These are phyloP conservation scores for Lasioglossum morio DNA, from an alignment of 2,888 invertebrate genomes.

Conservation along the genomic window DNA sequence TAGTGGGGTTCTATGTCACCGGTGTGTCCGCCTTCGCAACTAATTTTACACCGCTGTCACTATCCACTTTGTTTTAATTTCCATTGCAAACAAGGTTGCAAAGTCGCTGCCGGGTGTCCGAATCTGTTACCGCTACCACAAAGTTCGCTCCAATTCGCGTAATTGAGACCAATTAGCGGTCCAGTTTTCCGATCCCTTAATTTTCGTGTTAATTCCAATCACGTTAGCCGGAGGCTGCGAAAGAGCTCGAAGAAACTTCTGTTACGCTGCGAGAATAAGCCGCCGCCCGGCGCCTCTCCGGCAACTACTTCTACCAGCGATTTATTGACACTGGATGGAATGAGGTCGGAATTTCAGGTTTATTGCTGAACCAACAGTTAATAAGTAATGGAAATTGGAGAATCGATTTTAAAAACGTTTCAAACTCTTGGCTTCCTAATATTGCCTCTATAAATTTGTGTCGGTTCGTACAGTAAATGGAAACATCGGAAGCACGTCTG, in stretches of 20 bases:
- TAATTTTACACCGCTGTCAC: background rate
- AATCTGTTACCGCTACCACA: background rate
- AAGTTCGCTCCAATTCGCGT: background rate
- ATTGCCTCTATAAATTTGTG: background rate
- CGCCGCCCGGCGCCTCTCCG: slow-evolving; percentile 19
- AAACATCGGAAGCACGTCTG: background rate
- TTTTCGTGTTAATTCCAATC: slow-evolving; percentile 63
- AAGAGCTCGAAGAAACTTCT: slow-evolving; percentile 23
- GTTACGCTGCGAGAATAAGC: slow-evolving; percentile 19
- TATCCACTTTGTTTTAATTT: slow-evolving; percentile 6
- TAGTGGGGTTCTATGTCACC: background rate
- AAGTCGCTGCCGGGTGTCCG: background rate
- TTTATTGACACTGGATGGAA: slow-evolving; percentile 62
- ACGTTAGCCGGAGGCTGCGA: slow-evolving; percentile 46
- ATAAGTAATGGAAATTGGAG: slow-evolving; percentile 5
- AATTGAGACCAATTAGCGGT: background rate
- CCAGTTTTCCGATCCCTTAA: background rate
- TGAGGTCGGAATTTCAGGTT: slow-evolving; percentile 28
- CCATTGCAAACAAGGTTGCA: background rate
- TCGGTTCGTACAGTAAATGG: background rate
- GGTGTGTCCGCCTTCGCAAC: background rate
- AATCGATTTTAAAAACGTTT: background rate
- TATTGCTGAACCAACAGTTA: background rate
- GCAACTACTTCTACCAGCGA: slow-evolving; percentile 58
- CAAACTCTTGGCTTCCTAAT: background rate